These are phyloP conservation scores for Meghimatium bilineatum DNA, from an alignment of 2,888 invertebrate genomes.

Conservation along the genomic window DNA sequence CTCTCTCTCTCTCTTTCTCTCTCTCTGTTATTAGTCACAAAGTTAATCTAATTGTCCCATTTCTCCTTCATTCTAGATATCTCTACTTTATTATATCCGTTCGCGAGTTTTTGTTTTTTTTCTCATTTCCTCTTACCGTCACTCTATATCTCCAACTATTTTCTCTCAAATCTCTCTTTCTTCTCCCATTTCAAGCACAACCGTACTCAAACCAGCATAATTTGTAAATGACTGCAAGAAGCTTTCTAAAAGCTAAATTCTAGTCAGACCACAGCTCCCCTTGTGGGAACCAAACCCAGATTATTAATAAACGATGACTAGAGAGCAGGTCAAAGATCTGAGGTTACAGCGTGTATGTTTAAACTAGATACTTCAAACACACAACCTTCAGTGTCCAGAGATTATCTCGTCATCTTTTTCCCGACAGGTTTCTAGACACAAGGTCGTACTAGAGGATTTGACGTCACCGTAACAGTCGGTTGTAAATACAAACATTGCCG, in stretches of 20 bases:
- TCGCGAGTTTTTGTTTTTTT: background rate
- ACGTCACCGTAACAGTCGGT: no score
- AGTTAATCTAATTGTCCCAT: no score
- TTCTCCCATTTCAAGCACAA: background rate
- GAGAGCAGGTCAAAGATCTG: background rate
- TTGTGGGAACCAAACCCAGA: background rate
- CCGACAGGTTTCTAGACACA: no score
- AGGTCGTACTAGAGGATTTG: no score
- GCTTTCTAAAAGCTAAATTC: background rate
- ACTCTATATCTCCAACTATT: background rate
- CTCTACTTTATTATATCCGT: no score
- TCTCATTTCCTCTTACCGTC: background rate
- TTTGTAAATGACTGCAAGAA: background rate
- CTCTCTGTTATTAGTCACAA: background rate
- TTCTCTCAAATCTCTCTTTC: background rate
- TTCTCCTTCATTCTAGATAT: no score
- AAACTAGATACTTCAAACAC: background rate
- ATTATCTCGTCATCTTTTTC: no score
- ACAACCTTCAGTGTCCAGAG: background rate
- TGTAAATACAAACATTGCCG: no score
- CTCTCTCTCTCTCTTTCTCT: background rate
- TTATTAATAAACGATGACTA: slow-evolving; percentile 1
- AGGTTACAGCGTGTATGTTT: background rate
- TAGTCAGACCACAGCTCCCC: background rate
- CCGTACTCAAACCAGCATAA: background rate